phyloP scores from a whole-genome alignment of 2,888 invertebrate genomes.

The Corbicula japonica region DNA sequence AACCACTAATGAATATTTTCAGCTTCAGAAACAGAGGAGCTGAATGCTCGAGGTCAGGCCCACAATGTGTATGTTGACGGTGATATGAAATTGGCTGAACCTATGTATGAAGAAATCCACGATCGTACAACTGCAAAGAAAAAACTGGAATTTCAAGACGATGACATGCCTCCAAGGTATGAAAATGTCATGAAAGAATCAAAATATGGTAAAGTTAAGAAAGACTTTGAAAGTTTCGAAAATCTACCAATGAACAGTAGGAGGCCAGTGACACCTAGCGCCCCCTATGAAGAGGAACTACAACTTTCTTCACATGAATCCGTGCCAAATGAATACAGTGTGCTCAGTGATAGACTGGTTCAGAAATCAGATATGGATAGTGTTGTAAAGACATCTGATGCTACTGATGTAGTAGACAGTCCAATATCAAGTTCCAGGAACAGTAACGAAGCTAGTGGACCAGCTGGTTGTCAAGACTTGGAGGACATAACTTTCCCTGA shows the following conservation, averaged over 20 bases:
- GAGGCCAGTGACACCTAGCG: slow-evolving; percentile 56
- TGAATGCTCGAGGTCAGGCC: slow-evolving; percentile 22
- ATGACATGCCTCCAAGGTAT: slow-evolving; percentile 17
- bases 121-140: slow-evolving; percentile 46
- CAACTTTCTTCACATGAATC: slow-evolving; percentile 43
- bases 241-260: slow-evolving; percentile 38
- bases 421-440: too few species aligned
- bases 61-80: slow-evolving; percentile 67
- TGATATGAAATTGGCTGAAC: slow-evolving; percentile 63
- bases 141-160: slow-evolving; percentile 25
- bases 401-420: too few species aligned
- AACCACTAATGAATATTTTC: too few species aligned
- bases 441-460: too few species aligned
- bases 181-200: slow-evolving; percentile 36
- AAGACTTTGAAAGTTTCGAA: slow-evolving; percentile 14
- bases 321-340: slow-evolving; percentile 59
- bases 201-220: not conserved
- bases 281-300: slow-evolving; percentile 60
- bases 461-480: too few species aligned
- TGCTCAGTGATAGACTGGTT: slow-evolving; percentile 13
- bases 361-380: slow-evolving; percentile 14
- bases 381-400: too few species aligned
- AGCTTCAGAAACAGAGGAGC: slow-evolving; percentile 49
- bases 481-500: slow-evolving; percentile 16
- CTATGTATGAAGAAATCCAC: slow-evolving; percentile 71